These are phyloP conservation scores for Aphaenogaster floridana DNA, from an alignment of 1,140 invertebrate species.

Conservation along the genomic window DNA sequence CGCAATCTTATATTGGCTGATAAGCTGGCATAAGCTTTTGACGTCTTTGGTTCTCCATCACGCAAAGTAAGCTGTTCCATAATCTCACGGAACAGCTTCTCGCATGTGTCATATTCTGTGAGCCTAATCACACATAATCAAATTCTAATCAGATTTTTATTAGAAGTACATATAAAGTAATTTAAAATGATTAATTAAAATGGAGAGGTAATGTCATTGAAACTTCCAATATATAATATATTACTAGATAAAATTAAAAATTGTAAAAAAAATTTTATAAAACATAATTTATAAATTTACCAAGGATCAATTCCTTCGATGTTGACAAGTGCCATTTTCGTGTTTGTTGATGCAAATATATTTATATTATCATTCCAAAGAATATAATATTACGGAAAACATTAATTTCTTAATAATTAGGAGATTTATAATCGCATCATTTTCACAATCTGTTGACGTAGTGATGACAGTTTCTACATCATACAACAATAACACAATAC, in stretches of 20 bases:
- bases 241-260: neutral
- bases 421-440: neutral
- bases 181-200: slow-evolving; percentile 12
- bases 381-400: neutral
- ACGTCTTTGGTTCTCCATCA: slow-evolving; percentile 86
- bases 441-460: neutral
- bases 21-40: slow-evolving; percentile 87
- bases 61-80: slow-evolving; percentile 88
- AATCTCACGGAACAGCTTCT: slow-evolving; percentile 89
- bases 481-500: neutral
- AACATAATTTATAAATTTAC: slow-evolving; percentile 73
- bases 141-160: slow-evolving; percentile 30
- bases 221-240: neutral
- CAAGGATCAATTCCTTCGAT: slow-evolving; percentile 85
- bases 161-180: neutral
- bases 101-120: slow-evolving; percentile 89
- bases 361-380: neutral
- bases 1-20: slow-evolving; percentile 88
- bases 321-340: slow-evolving; percentile 84
- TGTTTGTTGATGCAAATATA: slow-evolving; percentile 11
- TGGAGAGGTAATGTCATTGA: neutral
- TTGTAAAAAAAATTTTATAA: neutral
- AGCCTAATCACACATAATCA: slow-evolving; percentile 85
- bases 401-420: neutral
- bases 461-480: neutral